Evolutionary conservation across 1,140 invertebrate genomes (phyloP).

Genomic region (Caenorhabditis elegans): DNA sequence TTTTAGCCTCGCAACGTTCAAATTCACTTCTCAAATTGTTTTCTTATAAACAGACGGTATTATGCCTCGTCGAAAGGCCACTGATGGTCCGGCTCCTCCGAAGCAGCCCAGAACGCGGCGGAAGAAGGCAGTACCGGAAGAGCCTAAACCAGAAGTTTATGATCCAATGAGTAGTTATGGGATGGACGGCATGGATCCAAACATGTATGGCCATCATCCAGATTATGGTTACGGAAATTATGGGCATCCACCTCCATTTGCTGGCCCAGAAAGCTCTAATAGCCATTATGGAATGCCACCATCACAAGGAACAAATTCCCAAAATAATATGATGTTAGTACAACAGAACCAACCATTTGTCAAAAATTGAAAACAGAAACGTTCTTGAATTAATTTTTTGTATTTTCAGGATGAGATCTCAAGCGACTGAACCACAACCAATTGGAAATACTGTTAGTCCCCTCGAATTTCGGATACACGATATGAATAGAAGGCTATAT

Average conservation of each 20-base stretch:
- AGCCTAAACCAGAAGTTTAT: not conserved
- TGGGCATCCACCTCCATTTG: not conserved
- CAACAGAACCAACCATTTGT: not conserved
- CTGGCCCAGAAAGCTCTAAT: slow-evolving; percentile 5
- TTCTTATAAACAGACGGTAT: not conserved
- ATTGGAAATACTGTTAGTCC: slow-evolving; percentile 23
- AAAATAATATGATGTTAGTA: not conserved
- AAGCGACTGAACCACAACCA: not conserved
- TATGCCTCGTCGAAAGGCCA: slow-evolving; percentile 11
- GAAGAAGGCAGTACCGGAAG: not conserved
- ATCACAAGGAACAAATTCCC: not conserved
- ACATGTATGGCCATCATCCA: slow-evolving; percentile 13
- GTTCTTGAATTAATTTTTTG: not conserved
- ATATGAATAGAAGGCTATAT: slow-evolving; percentile 42
- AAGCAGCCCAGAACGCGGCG: not conserved
- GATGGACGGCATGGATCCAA: not conserved
- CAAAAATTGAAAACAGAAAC: not conserved
- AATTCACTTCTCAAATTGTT: not conserved
- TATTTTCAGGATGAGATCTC: not conserved
- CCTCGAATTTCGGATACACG: slow-evolving; percentile 44
- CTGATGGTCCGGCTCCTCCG: not conserved
- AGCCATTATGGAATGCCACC: not conserved
- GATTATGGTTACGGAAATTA: not conserved
- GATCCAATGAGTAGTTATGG: not conserved
- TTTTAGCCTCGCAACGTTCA: not conserved